phyloP scores from a whole-genome alignment of 2,888 invertebrate species.

The Molanna angustata region DNA sequence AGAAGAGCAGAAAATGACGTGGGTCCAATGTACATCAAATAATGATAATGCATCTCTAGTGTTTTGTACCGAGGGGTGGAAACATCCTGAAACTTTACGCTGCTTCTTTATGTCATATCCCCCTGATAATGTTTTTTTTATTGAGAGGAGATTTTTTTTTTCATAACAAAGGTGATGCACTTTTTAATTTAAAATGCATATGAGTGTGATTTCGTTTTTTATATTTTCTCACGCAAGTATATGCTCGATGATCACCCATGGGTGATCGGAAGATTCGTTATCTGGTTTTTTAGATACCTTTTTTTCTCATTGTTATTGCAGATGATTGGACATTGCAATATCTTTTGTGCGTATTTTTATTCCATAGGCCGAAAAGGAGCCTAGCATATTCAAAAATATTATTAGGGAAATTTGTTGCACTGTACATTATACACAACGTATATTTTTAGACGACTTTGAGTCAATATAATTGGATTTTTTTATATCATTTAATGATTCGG shows the following conservation, averaged over 20 bases:
- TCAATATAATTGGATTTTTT: no score
- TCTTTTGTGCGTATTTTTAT: no score
- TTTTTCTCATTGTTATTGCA: conserved; percentile 9
- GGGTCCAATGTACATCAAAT: conserved; percentile 15
- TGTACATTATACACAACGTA: no score
- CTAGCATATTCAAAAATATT: no score
- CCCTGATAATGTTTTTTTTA: conserved; percentile 18
- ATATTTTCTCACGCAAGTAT: conserved; percentile 29
- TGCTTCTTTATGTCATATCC: conserved; percentile 17
- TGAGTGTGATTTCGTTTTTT: conserved; percentile 30
- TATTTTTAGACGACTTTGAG: no score
- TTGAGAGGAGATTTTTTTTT: conserved; percentile 17
- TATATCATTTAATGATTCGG: no score
- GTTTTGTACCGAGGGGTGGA: conserved; percentile 18
- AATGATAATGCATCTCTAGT: conserved; percentile 20
- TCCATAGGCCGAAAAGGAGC: no score
- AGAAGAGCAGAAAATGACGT: conserved; percentile 16
- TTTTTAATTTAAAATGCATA: conserved; percentile 30
- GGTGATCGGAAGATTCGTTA: conserved; percentile 11
- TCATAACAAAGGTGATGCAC: conserved; percentile 18
- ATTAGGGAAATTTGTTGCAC: no score
- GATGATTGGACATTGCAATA: conserved; percentile 10
- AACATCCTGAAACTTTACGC: conserved; percentile 22
- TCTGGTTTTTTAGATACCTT: conserved; percentile 7
- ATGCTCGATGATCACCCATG: neutral